Evolutionary conservation across 2,113 vertebrate genomes (phyloP).

Genomic region (Epinephelus cyanopodus): DNA sequence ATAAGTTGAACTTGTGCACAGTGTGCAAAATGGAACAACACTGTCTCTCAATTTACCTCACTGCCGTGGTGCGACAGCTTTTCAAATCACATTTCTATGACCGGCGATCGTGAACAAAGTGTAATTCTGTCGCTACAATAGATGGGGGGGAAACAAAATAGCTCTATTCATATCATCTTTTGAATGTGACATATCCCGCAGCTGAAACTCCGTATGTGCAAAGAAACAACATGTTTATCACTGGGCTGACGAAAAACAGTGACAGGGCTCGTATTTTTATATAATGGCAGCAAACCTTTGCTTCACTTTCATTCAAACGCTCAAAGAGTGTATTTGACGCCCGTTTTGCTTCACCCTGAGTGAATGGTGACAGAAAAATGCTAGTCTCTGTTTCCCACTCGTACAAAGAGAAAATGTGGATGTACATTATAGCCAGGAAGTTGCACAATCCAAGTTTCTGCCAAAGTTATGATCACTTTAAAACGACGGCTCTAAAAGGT

Average conservation of each 20-base stretch:
- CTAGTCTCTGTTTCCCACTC: not conserved
- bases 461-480: not conserved
- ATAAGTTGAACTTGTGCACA: not conserved
- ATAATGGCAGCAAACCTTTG: constrained; percentile 20
- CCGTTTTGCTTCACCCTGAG: not conserved
- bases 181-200: not conserved
- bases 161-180: constrained; percentile 15
- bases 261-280: constrained; percentile 26
- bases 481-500: not conserved
- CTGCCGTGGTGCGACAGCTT: not conserved
- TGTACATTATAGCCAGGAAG: not conserved
- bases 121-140: constrained; percentile 2
- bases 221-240: constrained; percentile 5
- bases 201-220: not conserved
- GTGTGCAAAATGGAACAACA: not conserved
- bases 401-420: not conserved
- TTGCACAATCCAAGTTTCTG: not conserved
- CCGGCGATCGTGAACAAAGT: constrained; percentile 4
- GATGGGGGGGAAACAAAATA: constrained; percentile 5
- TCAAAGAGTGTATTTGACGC: constrained; percentile 5
- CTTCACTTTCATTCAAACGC: constrained; percentile 1
- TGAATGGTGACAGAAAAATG: not conserved
- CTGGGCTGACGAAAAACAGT: not conserved
- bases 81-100: not conserved
- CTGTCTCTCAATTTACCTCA: not conserved